Base-by-base conservation (phyloP, 2,797 vertebrate species). In the Falco columbarius region DNA sequence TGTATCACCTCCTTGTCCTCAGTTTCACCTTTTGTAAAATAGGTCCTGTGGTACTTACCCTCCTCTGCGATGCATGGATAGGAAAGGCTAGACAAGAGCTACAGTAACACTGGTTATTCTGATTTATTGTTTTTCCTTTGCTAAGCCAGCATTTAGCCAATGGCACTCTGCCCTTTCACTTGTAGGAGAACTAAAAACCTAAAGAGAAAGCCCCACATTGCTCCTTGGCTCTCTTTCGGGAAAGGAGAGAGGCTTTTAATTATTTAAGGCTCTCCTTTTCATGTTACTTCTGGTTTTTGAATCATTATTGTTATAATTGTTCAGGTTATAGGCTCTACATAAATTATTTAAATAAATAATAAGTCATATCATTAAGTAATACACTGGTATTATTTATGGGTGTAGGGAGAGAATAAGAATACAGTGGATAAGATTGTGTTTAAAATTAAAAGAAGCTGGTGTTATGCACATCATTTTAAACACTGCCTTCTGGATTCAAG, bases 221-320 rank as follows among this genome's bases (percentile, higher is more conserved):
- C 86, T 93, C 74, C 68, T 89, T 44, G 46, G 44, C 86, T 92
- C 61, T 85, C 85, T 96, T 97, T 97, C 54, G 32, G 95, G 97
- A 95, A 96, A 75, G 82, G 77, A 94, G 79, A 49, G 77, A 93
- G 86, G 83, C 55, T 96, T 95, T 97, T 92, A 97, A 97, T 97
- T 96, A 97, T 97, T 97, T 94, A 97, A 95, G 89, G 77, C 68
- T 94, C 92, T 96, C 90, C 94, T 96, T 97, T 97, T 97, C 96
- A 93, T 93, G 92, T 93, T 96, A 89, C 89, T 96, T 95, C 96
- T 97, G 92, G 85, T 95, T 97, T 97, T 95, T 86, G 94, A 95
- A 93, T 97, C 34, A n/a, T 95, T 96, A 92, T 94, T 54, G 9
- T 97, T 96, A 91, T n/a, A 90, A 85, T 92, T 96, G 85, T 96